A percentile compares a stretch with the other conserved stretches of the same genome.
These are phyloP conservation scores for Platycheirus rosarum DNA, from an alignment of 2,888 invertebrate genomes.

Conservation along the genomic window DNA sequence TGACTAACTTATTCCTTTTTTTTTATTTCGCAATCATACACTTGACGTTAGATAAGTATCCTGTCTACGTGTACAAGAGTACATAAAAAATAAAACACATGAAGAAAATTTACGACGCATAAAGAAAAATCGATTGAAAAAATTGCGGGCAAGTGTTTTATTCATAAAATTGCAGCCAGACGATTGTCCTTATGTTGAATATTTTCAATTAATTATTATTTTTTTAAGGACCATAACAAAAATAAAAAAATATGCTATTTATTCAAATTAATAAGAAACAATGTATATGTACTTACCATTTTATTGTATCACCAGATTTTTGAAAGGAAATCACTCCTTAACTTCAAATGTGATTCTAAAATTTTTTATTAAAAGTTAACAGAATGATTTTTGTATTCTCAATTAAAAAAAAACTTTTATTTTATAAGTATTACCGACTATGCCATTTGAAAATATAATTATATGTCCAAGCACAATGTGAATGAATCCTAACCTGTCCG, in stretches of 20 bases:
- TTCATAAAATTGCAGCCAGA: background rate
- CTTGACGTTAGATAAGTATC: slow-evolving; percentile 8
- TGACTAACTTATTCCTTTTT: too few relatives aligned
- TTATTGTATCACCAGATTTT: slow-evolving; percentile 19
- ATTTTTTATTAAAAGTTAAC: background rate
- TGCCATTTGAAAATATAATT: slow-evolving; percentile 21
- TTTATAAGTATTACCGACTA: slow-evolving; percentile 25
- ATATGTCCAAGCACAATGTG: background rate
- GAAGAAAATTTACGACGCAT: slow-evolving; percentile 25
- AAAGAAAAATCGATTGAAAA: slow-evolving; percentile 35
- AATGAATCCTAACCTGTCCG: slow-evolving; percentile 3
- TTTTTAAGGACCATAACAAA: background rate
- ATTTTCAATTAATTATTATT: background rate
- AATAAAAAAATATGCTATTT: background rate
- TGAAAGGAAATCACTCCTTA: slow-evolving; percentile 18
- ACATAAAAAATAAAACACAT: background rate
- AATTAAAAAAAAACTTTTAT: background rate
- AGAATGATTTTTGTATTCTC: background rate
- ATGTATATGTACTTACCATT: slow-evolving; percentile 5
- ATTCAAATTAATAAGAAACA: background rate
- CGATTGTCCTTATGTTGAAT: background rate
- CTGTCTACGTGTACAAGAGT: background rate
- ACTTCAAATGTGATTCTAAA: slow-evolving; percentile 8
- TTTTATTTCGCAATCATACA: too few relatives aligned
- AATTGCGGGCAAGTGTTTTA: background rate